phyloP scores from a whole-genome alignment of 2,797 vertebrate genomes.

The Arrhamphus sclerolepis region DNA sequence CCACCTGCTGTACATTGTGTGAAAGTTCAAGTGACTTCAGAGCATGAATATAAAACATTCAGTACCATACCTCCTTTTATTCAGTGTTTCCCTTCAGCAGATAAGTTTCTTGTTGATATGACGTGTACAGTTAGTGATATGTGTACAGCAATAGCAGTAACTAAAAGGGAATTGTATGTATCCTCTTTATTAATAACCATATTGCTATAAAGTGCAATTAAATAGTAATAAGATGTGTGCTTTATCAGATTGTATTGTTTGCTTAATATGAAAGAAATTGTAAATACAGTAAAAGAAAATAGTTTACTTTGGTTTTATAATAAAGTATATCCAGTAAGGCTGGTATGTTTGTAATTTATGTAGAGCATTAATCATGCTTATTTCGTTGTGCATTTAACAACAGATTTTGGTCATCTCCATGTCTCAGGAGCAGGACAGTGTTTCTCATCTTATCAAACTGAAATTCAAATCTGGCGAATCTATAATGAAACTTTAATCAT shows the following conservation, averaged over 20 bases:
- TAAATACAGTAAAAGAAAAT: conserved; percentile 41
- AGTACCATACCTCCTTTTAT: neutral
- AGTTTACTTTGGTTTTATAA: conserved; percentile 7
- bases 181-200: conserved; percentile 16
- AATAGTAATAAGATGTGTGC: conserved; percentile 29
- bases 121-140: conserved; percentile 59
- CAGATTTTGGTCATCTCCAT: too few species aligned
- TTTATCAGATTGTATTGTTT: conserved; percentile 36
- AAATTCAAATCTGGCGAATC: too few species aligned
- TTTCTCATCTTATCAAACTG: conserved; percentile 1
- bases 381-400: too few species aligned
- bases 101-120: conserved; percentile 15
- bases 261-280: conserved; percentile 41
- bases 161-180: conserved; percentile 17
- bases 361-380: too few species aligned
- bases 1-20: conserved; percentile 67
- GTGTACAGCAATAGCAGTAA: conserved; percentile 38
- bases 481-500: too few species aligned
- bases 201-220: conserved; percentile 33
- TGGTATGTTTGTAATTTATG: conserved; percentile 1
- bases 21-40: conserved; percentile 14
- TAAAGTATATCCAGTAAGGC: conserved; percentile 5
- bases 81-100: conserved; percentile 10
- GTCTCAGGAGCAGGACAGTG: neutral
- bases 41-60: neutral